Evolutionary conservation across 2,888 invertebrate species (phyloP).

Genomic region (Drosophila diplacantha): DNA sequence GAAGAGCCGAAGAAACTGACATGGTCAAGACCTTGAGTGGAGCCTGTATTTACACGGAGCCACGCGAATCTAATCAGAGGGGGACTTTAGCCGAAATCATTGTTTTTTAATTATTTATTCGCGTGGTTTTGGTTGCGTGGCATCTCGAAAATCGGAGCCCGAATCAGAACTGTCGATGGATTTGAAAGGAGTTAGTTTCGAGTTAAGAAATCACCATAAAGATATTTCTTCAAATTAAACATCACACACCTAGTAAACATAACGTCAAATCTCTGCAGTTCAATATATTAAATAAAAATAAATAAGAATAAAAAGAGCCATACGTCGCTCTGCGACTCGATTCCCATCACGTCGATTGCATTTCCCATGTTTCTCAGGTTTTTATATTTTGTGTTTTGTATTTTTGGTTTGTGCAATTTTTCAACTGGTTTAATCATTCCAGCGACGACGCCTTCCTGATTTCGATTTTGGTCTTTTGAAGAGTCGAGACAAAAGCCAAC

Average conservation of each 20-base stretch:
- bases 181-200: too few relatives aligned
- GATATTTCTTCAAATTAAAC: too few relatives aligned
- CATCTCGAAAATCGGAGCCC: neutral
- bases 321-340: constrained; percentile 5
- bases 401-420: constrained; percentile 12
- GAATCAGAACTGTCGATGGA: neutral
- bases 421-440: constrained; percentile 28
- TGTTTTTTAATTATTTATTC: neutral
- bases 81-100: constrained; percentile 5
- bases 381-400: neutral
- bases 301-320: neutral
- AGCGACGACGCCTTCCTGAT: constrained; percentile 15
- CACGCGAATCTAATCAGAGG: constrained; percentile 18
- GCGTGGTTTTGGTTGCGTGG: neutral
- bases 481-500: constrained; percentile 37
- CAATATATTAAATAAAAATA: neutral
- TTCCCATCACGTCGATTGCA: constrained; percentile 44
- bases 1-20: constrained; percentile 5
- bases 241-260: too few relatives aligned
- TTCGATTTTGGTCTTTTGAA: constrained; percentile 30
- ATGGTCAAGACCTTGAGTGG: constrained; percentile 22
- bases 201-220: too few relatives aligned
- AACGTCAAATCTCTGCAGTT: neutral
- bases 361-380: constrained; percentile 19
- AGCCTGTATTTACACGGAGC: constrained; percentile 18